These are phyloP conservation scores for Saccopteryx leptura DNA, from an alignment of 2,113 vertebrate genomes.

Conservation along the genomic window DNA sequence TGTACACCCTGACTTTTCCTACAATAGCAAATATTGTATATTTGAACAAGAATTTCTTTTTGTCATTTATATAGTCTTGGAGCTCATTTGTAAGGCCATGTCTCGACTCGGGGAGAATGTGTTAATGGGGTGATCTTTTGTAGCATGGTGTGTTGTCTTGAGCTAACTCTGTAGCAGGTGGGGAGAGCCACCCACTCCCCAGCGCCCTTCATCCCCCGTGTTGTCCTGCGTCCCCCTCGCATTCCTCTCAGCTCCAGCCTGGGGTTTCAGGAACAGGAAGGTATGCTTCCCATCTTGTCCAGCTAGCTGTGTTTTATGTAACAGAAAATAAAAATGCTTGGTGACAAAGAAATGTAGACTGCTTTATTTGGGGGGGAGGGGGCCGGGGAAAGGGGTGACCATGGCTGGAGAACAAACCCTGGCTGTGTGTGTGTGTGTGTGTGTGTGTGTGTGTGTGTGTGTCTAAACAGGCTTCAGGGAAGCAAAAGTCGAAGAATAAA, in stretches of 20 bases:
- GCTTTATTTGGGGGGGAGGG: conserved; percentile 40
- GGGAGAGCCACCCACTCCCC: conserved; percentile 58
- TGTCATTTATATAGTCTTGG: conserved; percentile 86
- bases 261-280: conserved; percentile 70
- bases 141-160: conserved; percentile 89
- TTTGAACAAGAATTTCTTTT: conserved; percentile 78
- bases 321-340: conserved; percentile 84
- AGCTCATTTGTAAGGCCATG: conserved; percentile 87
- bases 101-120: conserved; percentile 86
- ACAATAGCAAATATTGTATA: conserved; percentile 85
- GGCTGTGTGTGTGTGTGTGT: conserved; percentile 77
- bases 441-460: conserved; percentile 77
- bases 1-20: conserved; percentile 85
- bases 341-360: conserved; percentile 71
- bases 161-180: conserved; percentile 85
- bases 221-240: conserved; percentile 86
- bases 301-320: conserved; percentile 79
- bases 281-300: conserved; percentile 52
- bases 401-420: conserved; percentile 62
- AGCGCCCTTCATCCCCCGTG: conserved; percentile 69
- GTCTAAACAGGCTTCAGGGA: conserved; percentile 65
- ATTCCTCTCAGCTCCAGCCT: conserved; percentile 82
- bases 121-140: conserved; percentile 87
- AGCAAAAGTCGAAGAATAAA: neutral
- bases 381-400: conserved; percentile 23